Percentiles rank a stretch among this genome's conserved stretches.
phyloP scores from a whole-genome alignment of 2,888 invertebrate species.

The Reticulitermes lucifugus region DNA sequence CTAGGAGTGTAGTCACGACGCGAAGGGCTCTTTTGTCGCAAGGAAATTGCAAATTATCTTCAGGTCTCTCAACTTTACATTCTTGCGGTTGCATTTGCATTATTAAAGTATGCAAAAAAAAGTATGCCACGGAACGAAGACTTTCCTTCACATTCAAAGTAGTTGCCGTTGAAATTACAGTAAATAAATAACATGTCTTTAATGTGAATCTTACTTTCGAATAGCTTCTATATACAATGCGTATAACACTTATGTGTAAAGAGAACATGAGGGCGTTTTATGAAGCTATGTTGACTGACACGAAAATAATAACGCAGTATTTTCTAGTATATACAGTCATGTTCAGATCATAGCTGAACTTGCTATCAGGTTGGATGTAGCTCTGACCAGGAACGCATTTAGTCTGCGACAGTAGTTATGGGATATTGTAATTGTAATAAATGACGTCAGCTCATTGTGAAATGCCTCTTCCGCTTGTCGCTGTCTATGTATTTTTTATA shows the following conservation, averaged over 20 bases:
- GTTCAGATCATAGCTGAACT: neutral
- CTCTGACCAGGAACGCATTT: too few relatives aligned
- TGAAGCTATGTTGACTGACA: neutral
- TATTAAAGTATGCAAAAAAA: neutral
- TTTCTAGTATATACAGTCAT: neutral
- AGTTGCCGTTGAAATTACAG: neutral
- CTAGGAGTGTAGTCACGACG: neutral
- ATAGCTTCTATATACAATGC: neutral
- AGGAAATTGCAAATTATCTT: conserved; percentile 33
- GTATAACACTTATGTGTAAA: too few relatives aligned
- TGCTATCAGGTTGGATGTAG: too few relatives aligned
- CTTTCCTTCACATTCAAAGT: neutral
- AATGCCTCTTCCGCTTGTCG: too few relatives aligned
- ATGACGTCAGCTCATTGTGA: too few relatives aligned
- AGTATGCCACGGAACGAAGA: neutral
- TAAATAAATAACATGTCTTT: conserved; percentile 1
- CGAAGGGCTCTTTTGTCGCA: conserved; percentile 21
- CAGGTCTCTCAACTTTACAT: conserved; percentile 1
- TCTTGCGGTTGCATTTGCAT: neutral
- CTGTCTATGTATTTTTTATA: too few relatives aligned
- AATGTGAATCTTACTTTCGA: neutral
- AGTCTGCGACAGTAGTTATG: too few relatives aligned
- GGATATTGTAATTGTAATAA: too few relatives aligned
- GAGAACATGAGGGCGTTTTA: neutral
- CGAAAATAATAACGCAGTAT: neutral